Evolutionary conservation across 2,797 vertebrate genomes (phyloP).

Genomic region (Pyrocephalus nanus): DNA sequence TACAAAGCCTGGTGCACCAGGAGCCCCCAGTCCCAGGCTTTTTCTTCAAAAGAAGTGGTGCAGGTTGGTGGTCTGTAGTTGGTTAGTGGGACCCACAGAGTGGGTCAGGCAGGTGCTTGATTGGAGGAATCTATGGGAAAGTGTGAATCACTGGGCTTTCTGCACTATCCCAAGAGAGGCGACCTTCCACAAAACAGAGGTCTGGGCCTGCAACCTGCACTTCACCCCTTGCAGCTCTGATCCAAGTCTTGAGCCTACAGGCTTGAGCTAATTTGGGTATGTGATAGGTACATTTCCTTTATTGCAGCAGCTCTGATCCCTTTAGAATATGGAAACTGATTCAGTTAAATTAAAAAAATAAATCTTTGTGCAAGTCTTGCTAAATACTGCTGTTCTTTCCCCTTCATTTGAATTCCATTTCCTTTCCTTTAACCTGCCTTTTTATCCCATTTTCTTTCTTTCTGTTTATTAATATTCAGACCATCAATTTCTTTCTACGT

Average conservation of each 20-base stretch:
- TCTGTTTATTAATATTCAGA: constrained; percentile 29
- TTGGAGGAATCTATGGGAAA: background rate
- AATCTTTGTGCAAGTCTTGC: background rate
- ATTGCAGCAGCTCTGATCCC: background rate
- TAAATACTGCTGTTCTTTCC: background rate
- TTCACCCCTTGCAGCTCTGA: background rate
- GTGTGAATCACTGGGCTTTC: fast-evolving
- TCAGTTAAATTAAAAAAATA: background rate
- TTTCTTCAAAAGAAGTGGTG: background rate
- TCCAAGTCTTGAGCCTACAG: background rate
- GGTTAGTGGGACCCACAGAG: background rate
- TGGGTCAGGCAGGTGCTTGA: background rate
- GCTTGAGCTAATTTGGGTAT: background rate
- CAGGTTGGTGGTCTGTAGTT: background rate
- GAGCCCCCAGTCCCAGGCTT: background rate
- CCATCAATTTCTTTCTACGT: background rate
- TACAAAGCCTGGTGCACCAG: background rate
- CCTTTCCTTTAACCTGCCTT: background rate
- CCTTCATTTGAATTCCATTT: background rate
- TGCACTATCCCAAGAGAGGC: background rate
- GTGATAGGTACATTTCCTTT: background rate
- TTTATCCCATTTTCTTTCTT: constrained; percentile 12
- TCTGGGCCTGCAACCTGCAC: background rate
- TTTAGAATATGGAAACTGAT: background rate
- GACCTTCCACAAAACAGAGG: background rate